phyloP scores from a whole-genome alignment of 2,113 vertebrate genomes.

The Rhinolophus ferrumequinum region DNA sequence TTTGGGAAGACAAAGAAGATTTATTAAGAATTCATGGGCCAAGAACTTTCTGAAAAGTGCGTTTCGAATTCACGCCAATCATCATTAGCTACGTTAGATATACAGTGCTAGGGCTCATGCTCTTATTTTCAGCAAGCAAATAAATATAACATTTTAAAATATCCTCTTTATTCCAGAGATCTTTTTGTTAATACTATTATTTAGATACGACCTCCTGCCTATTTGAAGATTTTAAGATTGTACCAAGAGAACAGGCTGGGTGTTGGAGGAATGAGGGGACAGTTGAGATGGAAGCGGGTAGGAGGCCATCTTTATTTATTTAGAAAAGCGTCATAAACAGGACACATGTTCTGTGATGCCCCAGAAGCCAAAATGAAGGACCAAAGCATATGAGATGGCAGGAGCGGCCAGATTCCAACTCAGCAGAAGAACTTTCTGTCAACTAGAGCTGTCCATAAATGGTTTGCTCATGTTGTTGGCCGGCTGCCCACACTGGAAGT shows the following conservation, averaged over 20 bases:
- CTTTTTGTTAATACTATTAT: not conserved
- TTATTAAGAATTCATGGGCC: not conserved
- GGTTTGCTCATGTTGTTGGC: not conserved
- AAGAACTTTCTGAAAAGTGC: conserved; percentile 20
- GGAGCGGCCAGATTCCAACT: not conserved
- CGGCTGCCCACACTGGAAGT: not conserved
- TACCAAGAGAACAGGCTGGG: not conserved
- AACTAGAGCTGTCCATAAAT: not conserved
- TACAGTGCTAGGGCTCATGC: not conserved
- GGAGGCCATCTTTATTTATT: not conserved
- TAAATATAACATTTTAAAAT: not conserved
- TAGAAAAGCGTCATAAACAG: not conserved
- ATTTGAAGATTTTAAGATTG: not conserved
- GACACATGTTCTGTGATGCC: not conserved
- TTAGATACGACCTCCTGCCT: not conserved
- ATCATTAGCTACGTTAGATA: not conserved
- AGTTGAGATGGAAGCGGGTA: not conserved
- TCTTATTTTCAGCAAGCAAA: conserved; percentile 50
- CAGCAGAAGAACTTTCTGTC: not conserved
- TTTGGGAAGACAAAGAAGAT: not conserved
- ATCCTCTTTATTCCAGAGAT: not conserved
- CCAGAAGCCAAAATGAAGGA: not conserved
- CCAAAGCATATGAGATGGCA: not conserved
- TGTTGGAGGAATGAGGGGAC: not conserved
- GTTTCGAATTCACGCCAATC: conserved; percentile 6